Conservation (phyloP, 2,113 vertebrate genomes). For the Phalacrocorax pelagicus region DNA sequence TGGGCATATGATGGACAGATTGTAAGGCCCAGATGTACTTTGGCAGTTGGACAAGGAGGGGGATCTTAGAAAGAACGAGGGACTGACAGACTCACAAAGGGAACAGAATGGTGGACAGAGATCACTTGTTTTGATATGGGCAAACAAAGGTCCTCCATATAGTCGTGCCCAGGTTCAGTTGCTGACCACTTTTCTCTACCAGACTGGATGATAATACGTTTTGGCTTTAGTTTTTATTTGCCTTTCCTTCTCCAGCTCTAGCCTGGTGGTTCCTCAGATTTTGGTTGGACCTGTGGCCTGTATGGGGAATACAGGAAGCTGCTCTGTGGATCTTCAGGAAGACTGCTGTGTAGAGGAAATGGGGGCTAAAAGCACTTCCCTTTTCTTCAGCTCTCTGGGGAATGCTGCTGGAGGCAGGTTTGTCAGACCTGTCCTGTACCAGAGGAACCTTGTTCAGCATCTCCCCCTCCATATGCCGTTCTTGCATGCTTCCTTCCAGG, state of each 20-base stretch:
- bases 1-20: neutral
- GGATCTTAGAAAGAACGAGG: neutral
- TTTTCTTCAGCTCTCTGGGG: neutral
- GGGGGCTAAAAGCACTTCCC: neutral
- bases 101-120: neutral
- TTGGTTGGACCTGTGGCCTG: neutral
- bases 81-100: neutral
- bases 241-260: slow-evolving; percentile 62
- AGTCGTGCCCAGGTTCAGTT: neutral
- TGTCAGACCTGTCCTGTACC: neutral
- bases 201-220: neutral
- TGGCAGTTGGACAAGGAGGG: neutral
- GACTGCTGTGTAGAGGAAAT: neutral
- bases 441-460: neutral
- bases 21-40: neutral
- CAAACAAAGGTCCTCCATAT: neutral
- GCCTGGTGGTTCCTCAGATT: neutral
- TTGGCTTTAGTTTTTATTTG: neutral
- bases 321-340: neutral
- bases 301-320: neutral
- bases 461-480: neutral
- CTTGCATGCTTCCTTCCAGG: slow-evolving; percentile 45
- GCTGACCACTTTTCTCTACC: neutral
- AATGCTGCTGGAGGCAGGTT: neutral
- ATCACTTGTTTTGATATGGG: neutral